A percentile compares a stretch with the other conserved stretches of the same genome.
Conservation (phyloP, 2,113 vertebrate genomes). For the Atlantisia rogersi region DNA sequence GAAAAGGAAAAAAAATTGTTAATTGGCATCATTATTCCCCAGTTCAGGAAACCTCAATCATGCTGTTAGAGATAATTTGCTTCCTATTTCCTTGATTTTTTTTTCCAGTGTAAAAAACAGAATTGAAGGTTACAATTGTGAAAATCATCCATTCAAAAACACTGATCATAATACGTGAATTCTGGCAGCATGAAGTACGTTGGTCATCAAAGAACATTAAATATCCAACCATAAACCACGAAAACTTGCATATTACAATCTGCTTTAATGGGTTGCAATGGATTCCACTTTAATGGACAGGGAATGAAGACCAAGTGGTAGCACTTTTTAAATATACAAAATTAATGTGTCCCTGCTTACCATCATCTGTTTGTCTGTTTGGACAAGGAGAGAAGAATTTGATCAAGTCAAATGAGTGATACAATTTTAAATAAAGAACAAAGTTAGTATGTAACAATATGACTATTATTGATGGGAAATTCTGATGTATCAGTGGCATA, state of each 20-base stretch:
- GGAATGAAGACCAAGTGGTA: background rate
- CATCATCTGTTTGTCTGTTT: background rate
- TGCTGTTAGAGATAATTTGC: background rate
- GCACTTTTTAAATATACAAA: background rate
- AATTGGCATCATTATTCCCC: slow-evolving; percentile 30
- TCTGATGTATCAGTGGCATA: background rate
- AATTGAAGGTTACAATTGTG: background rate
- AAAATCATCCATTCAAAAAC: background rate
- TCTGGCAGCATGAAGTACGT: background rate
- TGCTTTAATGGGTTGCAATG: background rate
- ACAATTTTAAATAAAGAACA: background rate
- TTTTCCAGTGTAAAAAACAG: background rate
- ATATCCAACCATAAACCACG: background rate
- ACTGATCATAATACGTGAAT: background rate
- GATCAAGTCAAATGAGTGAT: background rate
- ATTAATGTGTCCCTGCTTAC: background rate
- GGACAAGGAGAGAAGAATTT: background rate
- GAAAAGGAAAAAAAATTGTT: background rate
- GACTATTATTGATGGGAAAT: background rate
- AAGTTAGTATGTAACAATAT: background rate
- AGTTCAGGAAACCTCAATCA: slow-evolving; percentile 38
- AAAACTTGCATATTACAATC: background rate
- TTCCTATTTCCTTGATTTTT: background rate
- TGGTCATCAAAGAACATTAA: background rate
- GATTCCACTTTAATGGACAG: background rate